Conservation (phyloP, 2,113 vertebrate genomes). For the Atrichornis clamosus region DNA sequence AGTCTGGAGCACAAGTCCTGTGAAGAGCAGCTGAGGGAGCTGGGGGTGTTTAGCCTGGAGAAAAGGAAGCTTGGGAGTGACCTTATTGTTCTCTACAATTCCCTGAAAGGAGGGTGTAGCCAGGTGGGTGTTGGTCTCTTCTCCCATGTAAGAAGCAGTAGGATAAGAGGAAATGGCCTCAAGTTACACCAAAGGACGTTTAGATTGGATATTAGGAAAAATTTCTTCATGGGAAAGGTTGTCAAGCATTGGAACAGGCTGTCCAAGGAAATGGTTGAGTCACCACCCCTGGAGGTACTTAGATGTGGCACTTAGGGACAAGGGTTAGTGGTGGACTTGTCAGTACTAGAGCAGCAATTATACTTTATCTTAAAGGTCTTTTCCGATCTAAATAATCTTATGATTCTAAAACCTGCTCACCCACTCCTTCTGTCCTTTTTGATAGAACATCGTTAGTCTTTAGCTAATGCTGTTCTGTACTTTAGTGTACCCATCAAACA, state of each 20-base stretch:
- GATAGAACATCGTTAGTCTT: not conserved
- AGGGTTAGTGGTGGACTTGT: not conserved
- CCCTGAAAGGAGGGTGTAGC: not conserved
- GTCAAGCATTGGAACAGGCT: not conserved
- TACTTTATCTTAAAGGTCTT: not conserved
- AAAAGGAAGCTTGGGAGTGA: not conserved
- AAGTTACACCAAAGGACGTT: not conserved
- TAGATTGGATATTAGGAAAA: not conserved
- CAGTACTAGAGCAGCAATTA: not conserved
- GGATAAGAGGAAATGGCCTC: not conserved
- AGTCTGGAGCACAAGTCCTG: not conserved
- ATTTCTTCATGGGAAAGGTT: not conserved
- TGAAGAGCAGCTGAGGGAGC: not conserved
- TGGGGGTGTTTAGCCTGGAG: not conserved
- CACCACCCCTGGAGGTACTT: not conserved
- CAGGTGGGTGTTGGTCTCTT: not conserved
- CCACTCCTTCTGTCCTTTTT: not conserved
- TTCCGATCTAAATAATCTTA: not conserved
- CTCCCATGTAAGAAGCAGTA: not conserved
- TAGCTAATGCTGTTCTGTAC: not conserved
- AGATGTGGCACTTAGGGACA: not conserved
- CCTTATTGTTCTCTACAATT: accelerated
- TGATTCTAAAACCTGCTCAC: not conserved
- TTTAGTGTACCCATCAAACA: not conserved
- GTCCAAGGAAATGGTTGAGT: not conserved